These are phyloP conservation scores for Lycophotia porphyrea DNA, from an alignment of 2,888 invertebrate species.

Conservation along the genomic window DNA sequence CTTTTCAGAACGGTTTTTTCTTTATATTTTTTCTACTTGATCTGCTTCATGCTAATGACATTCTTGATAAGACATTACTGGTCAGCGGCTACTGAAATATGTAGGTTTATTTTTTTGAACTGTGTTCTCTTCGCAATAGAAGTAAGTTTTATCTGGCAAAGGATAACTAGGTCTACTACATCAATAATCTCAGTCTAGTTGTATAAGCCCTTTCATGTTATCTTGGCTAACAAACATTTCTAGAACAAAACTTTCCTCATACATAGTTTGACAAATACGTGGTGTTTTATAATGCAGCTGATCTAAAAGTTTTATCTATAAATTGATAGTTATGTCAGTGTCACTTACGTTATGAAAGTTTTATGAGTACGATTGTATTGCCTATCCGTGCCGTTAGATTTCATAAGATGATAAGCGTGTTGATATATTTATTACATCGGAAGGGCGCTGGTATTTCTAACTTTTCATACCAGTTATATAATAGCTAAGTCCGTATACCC, in stretches of 20 bases:
- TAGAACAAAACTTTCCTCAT: background rate
- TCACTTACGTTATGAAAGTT: slow-evolving; percentile 60
- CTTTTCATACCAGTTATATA: slow-evolving; percentile 23
- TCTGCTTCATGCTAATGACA: slow-evolving; percentile 1
- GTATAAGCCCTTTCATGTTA: background rate
- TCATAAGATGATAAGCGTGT: slow-evolving; percentile 54
- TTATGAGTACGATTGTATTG: slow-evolving; percentile 59
- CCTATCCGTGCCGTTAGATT: slow-evolving; percentile 53
- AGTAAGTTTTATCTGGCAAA: background rate
- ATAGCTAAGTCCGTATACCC: slow-evolving; percentile 16
- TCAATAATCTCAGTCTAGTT: background rate
- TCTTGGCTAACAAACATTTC: background rate
- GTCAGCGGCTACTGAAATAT: background rate
- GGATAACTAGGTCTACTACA: background rate
- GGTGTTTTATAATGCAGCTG: slow-evolving; percentile 26
- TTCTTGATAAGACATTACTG: background rate
- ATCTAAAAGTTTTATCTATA: slow-evolving; percentile 44
- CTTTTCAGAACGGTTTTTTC: slow-evolving; percentile 15
- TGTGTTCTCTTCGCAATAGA: background rate
- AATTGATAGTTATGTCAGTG: slow-evolving; percentile 60
- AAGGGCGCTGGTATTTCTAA: slow-evolving; percentile 46
- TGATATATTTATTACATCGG: slow-evolving; percentile 60
- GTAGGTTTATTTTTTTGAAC: background rate
- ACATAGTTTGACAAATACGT: slow-evolving; percentile 20
- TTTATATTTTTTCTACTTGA: background rate